Percentiles rank a stretch among this genome's conserved stretches.
Conservation (phyloP, 1,140 invertebrate genomes). For the Eumeta japonica region DNA sequence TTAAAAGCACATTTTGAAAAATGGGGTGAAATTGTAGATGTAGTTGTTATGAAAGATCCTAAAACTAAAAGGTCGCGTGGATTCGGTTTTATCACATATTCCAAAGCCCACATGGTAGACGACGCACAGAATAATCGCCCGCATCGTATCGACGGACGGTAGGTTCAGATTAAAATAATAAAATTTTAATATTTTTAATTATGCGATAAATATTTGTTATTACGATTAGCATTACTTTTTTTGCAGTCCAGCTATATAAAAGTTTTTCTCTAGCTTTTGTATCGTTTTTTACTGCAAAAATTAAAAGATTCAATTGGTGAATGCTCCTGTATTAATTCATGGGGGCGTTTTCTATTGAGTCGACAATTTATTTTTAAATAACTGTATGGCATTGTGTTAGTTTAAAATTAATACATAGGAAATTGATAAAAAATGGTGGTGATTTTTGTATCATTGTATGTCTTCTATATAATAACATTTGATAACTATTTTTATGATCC, state of each 20-base stretch:
- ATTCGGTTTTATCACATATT: conserved; percentile 97
- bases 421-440: too few species aligned
- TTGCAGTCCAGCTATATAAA: conserved; percentile 49
- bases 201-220: not conserved
- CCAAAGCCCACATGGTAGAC: conserved; percentile 90
- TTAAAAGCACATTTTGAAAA: conserved; percentile 91
- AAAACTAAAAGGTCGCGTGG: conserved; percentile 89
- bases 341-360: conserved; percentile 50
- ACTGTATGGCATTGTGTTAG: too few species aligned
- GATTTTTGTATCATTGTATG: too few species aligned
- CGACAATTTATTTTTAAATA: too few species aligned
- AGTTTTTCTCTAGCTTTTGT: conserved; percentile 29
- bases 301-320: conserved; percentile 39
- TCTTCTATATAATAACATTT: too few species aligned
- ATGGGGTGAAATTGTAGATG: conserved; percentile 96
- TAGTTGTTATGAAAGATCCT: conserved; percentile 97
- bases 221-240: not conserved
- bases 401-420: too few species aligned
- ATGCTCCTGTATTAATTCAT: conserved; percentile 26
- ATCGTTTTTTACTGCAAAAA: conserved; percentile 49
- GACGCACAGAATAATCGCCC: conserved; percentile 86
- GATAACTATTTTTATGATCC: too few species aligned
- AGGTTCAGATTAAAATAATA: conserved; percentile 18
- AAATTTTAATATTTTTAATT: not conserved
- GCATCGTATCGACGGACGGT: conserved; percentile 66